A percentile compares a stretch with the other conserved stretches of the same genome.
Conservation (phyloP, 2,797 vertebrate genomes). For the Anas bernieri region DNA sequence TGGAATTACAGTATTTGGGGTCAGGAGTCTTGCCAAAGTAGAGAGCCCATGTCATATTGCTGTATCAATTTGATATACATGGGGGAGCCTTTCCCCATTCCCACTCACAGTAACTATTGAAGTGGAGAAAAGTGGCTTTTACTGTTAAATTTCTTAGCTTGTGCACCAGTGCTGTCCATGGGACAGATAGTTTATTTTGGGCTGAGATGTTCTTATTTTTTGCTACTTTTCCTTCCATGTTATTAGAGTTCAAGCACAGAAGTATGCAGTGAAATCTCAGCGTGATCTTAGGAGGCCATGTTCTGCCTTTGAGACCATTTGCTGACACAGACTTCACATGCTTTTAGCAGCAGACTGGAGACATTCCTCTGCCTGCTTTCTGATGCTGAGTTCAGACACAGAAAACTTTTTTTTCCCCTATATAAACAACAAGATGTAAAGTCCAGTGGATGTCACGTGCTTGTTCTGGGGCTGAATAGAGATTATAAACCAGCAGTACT, state of each 20-base stretch:
- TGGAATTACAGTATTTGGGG: not conserved
- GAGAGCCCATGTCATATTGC: not conserved
- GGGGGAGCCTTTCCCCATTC: not conserved
- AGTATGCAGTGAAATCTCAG: slow-evolving; percentile 61
- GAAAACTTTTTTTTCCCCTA: not conserved
- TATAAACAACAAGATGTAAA: not conserved
- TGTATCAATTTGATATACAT: not conserved
- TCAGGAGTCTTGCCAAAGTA: not conserved
- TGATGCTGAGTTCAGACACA: not conserved
- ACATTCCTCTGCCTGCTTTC: slow-evolving; percentile 9
- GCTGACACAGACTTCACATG: slow-evolving; percentile 56
- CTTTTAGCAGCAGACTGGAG: slow-evolving; percentile 15
- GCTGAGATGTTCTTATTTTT: slow-evolving; percentile 2
- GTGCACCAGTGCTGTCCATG: not conserved
- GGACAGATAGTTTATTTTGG: slow-evolving; percentile 37
- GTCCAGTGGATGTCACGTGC: not conserved
- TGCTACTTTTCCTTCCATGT: not conserved
- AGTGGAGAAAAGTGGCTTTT: not conserved
- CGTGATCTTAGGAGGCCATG: slow-evolving; percentile 46
- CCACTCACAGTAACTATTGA: rapidly evolving
- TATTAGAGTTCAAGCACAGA: slow-evolving; percentile 38
- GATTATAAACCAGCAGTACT: not conserved
- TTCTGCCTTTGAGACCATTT: slow-evolving; percentile 35
- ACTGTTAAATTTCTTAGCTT: not conserved
- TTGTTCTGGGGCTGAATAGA: not conserved